These are phyloP conservation scores for Calephelis virginiensis DNA, from an alignment of 1,140 invertebrate genomes.

Conservation along the genomic window DNA sequence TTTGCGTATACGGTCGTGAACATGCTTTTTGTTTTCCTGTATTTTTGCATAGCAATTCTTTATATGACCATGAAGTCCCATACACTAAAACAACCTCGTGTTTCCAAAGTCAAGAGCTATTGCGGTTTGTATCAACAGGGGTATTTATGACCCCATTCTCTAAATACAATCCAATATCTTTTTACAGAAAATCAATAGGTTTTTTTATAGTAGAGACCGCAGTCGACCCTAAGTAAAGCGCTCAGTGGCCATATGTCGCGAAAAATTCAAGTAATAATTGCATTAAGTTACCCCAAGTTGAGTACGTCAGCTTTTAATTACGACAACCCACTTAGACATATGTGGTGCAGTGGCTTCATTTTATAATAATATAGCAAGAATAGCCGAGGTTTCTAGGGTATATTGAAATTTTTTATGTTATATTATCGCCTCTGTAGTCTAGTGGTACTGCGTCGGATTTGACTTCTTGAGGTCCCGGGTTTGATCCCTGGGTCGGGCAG, in stretches of 20 bases:
- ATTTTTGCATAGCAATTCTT: not conserved
- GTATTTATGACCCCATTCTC: slow-evolving; percentile 21
- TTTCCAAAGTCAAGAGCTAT: slow-evolving; percentile 21
- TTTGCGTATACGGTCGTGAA: no score
- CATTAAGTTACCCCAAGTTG: slow-evolving; percentile 68
- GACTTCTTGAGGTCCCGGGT: no score
- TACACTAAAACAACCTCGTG: not conserved
- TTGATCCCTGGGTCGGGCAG: no score
- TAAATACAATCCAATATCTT: slow-evolving; percentile 38
- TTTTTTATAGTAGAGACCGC: slow-evolving; percentile 37
- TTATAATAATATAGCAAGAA: not conserved
- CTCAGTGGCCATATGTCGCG: slow-evolving; percentile 68
- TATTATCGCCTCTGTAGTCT: no score
- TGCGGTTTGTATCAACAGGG: slow-evolving; percentile 19
- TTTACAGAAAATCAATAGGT: slow-evolving; percentile 32
- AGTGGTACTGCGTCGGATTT: no score
- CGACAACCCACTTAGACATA: slow-evolving; percentile 71
- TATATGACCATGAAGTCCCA: not conserved
- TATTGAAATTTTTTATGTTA: no score
- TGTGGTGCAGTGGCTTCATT: slow-evolving; percentile 40
- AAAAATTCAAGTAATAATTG: slow-evolving; percentile 72
- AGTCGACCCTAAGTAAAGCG: slow-evolving; percentile 38
- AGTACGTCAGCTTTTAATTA: slow-evolving; percentile 67
- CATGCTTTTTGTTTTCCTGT: not conserved
- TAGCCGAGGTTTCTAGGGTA: no score